phyloP scores from a whole-genome alignment of 2,888 invertebrate genomes.

The Pollenia amentaria region DNA sequence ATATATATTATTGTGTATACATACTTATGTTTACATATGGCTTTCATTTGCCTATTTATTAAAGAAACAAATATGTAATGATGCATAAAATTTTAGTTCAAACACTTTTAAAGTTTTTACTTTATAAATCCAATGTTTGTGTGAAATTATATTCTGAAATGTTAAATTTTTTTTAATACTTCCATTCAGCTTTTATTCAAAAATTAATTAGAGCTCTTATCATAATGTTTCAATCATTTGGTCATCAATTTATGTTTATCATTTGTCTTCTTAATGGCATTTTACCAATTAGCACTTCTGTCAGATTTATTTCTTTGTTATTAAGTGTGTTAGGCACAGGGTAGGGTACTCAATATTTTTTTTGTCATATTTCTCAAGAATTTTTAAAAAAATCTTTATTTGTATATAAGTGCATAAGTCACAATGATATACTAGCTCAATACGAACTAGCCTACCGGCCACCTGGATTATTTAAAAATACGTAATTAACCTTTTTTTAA shows the following conservation, averaged over 20 bases:
- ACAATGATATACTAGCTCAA: no score
- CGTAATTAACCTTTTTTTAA: no score
- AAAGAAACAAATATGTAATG: slow-evolving; percentile 28
- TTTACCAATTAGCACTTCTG: slow-evolving; percentile 53
- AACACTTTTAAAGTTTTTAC: background rate
- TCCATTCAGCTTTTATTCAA: slow-evolving; percentile 18
- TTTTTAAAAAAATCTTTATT: no score
- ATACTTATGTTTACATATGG: slow-evolving; percentile 7
- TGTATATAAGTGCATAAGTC: no score
- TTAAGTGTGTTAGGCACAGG: background rate
- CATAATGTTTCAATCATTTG: slow-evolving; percentile 53
- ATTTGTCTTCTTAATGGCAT: background rate
- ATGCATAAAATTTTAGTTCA: slow-evolving; percentile 38
- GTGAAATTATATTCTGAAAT: slow-evolving; percentile 15
- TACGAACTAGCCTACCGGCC: no score
- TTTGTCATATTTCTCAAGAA: background rate
- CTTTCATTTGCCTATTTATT: slow-evolving; percentile 30
- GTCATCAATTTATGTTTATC: background rate
- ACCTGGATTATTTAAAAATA: no score
- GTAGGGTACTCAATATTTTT: background rate
- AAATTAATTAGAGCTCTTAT: slow-evolving; percentile 65
- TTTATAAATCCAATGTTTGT: no score
- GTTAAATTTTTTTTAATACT: slow-evolving; percentile 21
- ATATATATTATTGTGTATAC: background rate
- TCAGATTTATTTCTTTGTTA: slow-evolving; percentile 26